Evolutionary conservation across 2,797 vertebrate species (phyloP), one percentile per base, ranked within the genome.

Genomic region (Parauchenoglanis ngamensis): DNA sequence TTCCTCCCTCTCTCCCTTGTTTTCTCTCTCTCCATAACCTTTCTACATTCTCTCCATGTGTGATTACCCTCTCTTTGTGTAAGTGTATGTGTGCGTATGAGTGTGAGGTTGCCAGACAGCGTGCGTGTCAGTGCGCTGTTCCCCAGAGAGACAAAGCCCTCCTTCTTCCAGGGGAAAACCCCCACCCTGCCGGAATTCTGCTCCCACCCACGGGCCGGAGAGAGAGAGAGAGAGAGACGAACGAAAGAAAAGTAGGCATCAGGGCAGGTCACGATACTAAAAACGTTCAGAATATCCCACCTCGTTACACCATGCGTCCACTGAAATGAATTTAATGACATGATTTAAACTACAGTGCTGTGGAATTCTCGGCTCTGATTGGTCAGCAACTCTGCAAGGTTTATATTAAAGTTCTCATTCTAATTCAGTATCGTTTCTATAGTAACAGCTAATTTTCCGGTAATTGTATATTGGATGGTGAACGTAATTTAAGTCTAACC

Each of bases 121-220:
- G 92, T 94, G 93, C 92, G 93, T 93, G 93, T 93, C 92, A 92
- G 92, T 93, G 92, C 93, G 93, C 46, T 85, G 73, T 76, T 94
- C 93, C 93, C 94, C 92, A 91, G 23, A 90, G 92, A 94, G 94
- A 96, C 96, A 96, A 96, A 94, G 95, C 93, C 93, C 90, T 93
- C 91, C 92, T 96, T 96, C 95, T 96, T 96, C 94, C 94, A 93
- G 93, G 95, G 95, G 94, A 96, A 96, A 94, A 92, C 94, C 95
- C 95, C 95, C 94, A 91, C 93, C 94, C 93, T 88, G 88, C 84
- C 65, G 91, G 94, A 95, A 95, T 96, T 94, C 95, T 94, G 90
- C 91, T 84, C 90, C 94, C 93, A 94, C 95, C 95, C 95, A 95
- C 88, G 68, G 79, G 93, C 81, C 44, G 13, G 63, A 61, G 25